Evolutionary conservation across 2,113 vertebrate genomes (phyloP).

Genomic region (Mystacornis crossleyi): DNA sequence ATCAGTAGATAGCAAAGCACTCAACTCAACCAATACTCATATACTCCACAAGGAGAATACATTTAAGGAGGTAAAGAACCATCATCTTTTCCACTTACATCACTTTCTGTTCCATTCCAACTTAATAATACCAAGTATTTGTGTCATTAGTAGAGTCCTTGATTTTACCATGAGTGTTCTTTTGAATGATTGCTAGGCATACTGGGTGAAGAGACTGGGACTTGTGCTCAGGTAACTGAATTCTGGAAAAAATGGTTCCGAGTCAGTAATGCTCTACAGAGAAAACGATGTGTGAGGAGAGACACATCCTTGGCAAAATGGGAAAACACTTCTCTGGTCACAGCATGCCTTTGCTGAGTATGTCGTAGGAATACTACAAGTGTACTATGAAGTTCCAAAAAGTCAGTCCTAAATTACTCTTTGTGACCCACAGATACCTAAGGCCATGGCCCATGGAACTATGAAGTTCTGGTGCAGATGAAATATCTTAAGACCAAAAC

Average conservation of each 20-base stretch:
- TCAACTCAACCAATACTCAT: not conserved
- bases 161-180: not conserved
- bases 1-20: constrained; percentile 54
- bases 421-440: not conserved
- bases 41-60: not conserved
- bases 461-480: not conserved
- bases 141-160: not conserved
- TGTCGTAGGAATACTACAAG: not conserved
- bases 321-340: not conserved
- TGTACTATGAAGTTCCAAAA: not conserved
- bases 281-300: not conserved
- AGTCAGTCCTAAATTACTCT: not conserved
- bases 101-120: not conserved
- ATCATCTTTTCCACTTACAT: not conserved
- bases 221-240: not conserved
- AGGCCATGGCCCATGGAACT: not conserved
- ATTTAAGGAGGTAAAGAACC: not conserved
- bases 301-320: not conserved
- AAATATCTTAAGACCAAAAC: not conserved
- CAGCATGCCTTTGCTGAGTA: not conserved
- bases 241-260: not conserved
- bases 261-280: not conserved
- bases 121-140: not conserved
- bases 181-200: not conserved
- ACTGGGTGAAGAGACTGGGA: not conserved